Evolutionary conservation across 2,888 invertebrate species (phyloP), one percentile per base, ranked within the genome.

Genomic region (Dryobotodes eremita): DNA sequence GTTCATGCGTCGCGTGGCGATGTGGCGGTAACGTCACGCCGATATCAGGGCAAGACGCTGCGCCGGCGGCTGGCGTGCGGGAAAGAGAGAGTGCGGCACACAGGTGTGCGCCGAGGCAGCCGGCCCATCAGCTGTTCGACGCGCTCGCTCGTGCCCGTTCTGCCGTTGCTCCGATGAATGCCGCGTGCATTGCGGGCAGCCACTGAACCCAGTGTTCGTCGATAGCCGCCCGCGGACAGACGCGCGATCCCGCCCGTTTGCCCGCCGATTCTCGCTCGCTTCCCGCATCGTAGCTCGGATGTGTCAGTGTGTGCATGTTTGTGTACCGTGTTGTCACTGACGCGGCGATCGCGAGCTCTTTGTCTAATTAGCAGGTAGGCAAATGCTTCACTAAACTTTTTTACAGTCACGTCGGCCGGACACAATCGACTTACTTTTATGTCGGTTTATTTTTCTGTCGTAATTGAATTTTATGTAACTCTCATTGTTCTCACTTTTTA

Each of bases 291-390:
- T 83, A 85, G 80, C 86, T 88, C 88, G 89, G 89, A 94, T 93
- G 94, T 94, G 92, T 92, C 92, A 88, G 93, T 94, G 94, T 93
- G 95, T 94, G 94, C 93, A 94, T 95, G 94, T 92, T 92, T 93
- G 94, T 93, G 94, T 94, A 92, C 90, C 92, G 93, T 92, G 94
- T 93, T 93, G 93, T 93, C 95, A 94, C 93, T 92, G 93, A 93
- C 93, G 91, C 92, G 92, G 86, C 93, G 94, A 94, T 94, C 92
- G 92, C 93, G 93, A 94, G 94, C 94, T 94, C 95, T 95, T 95
- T 96, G 96, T 96, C 95, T 95, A 95, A 96, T 95, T 95, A 96
- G 91, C 96, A 96, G 96, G 96, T 96, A 96, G 95, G 95, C 94
- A 91, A 93, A 94, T 92, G 93, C 92, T 94, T 91, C 91, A 91